Percentiles rank a stretch among this genome's conserved stretches.
phyloP scores from a whole-genome alignment of 2,113 vertebrate species.

The Sceloporus undulatus region DNA sequence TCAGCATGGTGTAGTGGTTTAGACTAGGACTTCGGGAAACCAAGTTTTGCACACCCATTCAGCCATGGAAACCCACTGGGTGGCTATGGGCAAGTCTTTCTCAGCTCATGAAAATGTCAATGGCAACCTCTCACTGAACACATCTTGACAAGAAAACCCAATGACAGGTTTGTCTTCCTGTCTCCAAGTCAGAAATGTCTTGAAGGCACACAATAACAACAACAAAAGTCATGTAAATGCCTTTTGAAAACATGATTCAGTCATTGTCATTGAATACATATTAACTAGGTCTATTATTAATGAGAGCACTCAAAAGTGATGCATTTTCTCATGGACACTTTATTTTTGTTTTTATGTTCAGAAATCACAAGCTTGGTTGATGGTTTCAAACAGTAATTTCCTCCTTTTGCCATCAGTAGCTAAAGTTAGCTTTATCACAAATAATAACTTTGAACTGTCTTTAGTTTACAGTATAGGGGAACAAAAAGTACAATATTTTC shows the following conservation, averaged over 20 bases:
- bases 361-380: constrained; percentile 77
- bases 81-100: too few species aligned
- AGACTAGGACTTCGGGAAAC: too few species aligned
- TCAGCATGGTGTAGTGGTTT: too few species aligned
- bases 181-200: too few species aligned
- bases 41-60: too few species aligned
- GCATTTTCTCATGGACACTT: constrained; percentile 67
- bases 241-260: not conserved
- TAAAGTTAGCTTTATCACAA: constrained; percentile 69
- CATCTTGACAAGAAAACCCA: too few species aligned
- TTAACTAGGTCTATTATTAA: constrained; percentile 4
- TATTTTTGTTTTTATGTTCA: constrained; percentile 69
- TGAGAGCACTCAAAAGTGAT: not conserved
- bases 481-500: constrained; percentile 50
- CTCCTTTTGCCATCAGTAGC: constrained; percentile 62
- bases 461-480: constrained; percentile 62
- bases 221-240: not conserved
- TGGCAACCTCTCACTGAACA: too few species aligned
- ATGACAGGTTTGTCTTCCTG: too few species aligned
- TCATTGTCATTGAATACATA: not conserved
- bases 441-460: constrained; percentile 63
- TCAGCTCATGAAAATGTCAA: too few species aligned
- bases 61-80: too few species aligned
- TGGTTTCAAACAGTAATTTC: constrained; percentile 71
- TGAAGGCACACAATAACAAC: too few species aligned